These are phyloP conservation scores for Hofmannophila pseudospretella DNA, from an alignment of 2,888 invertebrate genomes.

Conservation along the genomic window DNA sequence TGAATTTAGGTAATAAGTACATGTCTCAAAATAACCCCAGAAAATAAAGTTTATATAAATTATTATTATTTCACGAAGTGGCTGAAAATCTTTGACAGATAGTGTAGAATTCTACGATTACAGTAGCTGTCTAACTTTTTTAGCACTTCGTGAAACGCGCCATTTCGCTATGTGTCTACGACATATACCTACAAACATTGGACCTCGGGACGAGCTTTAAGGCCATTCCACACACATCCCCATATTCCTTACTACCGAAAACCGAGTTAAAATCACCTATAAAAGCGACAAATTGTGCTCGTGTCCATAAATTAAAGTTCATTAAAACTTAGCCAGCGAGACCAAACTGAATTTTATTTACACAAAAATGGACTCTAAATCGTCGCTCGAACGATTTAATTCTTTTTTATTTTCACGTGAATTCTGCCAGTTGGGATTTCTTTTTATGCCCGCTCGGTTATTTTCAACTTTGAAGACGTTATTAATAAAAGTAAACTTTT, in stretches of 20 bases:
- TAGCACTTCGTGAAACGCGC: no score
- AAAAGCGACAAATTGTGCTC: conserved; percentile 60
- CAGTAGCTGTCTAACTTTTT: no score
- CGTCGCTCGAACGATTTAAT: conserved; percentile 26
- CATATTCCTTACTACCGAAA: conserved; percentile 42
- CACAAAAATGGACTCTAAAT: conserved; percentile 46
- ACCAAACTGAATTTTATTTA: conserved; percentile 37
- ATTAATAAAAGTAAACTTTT: conserved; percentile 39
- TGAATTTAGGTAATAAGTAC: no score
- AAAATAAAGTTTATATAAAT: no score
- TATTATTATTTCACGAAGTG: no score
- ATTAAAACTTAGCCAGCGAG: conserved; percentile 53
- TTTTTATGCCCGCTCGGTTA: conserved; percentile 37
- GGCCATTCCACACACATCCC: conserved; percentile 43
- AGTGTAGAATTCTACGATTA: no score
- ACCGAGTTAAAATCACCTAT: conserved; percentile 43
- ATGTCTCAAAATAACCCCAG: no score
- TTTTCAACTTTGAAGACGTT: conserved; percentile 40
- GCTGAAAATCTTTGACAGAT: no score
- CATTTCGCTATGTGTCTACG: no score
- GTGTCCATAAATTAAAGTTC: conserved; percentile 61
- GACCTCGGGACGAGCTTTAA: conserved; percentile 30
- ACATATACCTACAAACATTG: no score
- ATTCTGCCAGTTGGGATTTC: conserved; percentile 40
- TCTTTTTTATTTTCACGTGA: conserved; percentile 39